Percentiles rank a stretch among this genome's conserved stretches.
phyloP scores from a whole-genome alignment of 2,797 vertebrate genomes.

The Enteromius unitaeniatus region DNA sequence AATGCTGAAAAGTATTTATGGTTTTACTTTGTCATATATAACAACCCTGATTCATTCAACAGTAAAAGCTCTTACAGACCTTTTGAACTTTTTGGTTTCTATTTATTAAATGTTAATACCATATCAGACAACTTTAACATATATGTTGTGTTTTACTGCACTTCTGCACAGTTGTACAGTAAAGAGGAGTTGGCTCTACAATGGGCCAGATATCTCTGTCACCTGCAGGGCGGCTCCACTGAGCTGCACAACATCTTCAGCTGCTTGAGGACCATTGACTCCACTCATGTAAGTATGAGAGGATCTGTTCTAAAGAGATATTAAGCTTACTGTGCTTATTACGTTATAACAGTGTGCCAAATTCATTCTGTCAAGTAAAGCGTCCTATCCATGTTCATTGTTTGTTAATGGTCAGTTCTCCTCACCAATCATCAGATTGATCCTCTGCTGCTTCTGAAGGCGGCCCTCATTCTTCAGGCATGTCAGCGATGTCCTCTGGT shows the following conservation, averaged over 20 bases:
- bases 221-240: conserved; percentile 80
- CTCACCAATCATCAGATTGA: conserved; percentile 84
- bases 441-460: conserved; percentile 92
- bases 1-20: background rate
- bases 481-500: conserved; percentile 89
- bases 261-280: conserved; percentile 88
- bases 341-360: background rate
- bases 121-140: background rate
- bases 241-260: conserved; percentile 88
- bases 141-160: background rate
- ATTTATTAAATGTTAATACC: background rate
- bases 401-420: background rate
- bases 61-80: background rate
- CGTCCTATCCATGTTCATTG: background rate
- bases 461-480: conserved; percentile 91
- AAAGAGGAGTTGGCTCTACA: conserved; percentile 72
- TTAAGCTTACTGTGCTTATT: background rate
- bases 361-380: background rate
- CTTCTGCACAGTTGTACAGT: conserved; percentile 67
- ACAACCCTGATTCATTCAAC: background rate
- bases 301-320: background rate
- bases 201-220: conserved; percentile 85
- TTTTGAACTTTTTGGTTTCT: background rate
- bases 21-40: background rate
- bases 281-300: conserved; percentile 79